A percentile compares a stretch with the other conserved stretches of the same genome.
These are phyloP conservation scores for Brachypterus glaber DNA, from an alignment of 2,888 invertebrate genomes.

Conservation along the genomic window DNA sequence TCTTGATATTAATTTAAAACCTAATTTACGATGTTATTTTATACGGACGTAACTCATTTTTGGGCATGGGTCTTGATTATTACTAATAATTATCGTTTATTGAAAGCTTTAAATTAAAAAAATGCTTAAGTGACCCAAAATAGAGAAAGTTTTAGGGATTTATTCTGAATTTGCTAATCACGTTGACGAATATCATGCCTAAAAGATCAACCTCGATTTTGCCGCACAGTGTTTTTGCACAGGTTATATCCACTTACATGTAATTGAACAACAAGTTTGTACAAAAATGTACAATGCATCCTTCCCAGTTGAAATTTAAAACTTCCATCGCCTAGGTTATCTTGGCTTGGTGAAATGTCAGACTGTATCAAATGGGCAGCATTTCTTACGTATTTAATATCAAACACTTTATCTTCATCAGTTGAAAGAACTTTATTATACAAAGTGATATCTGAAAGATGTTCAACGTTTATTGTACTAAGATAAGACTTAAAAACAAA, in stretches of 20 bases:
- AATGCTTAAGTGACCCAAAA: no score
- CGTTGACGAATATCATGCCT: no score
- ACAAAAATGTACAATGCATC: slow-evolving; percentile 60
- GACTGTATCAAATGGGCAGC: slow-evolving; percentile 47
- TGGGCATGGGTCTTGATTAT: no score
- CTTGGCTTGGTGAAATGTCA: slow-evolving; percentile 43
- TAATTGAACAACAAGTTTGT: slow-evolving; percentile 52
- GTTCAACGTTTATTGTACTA: slow-evolving; percentile 58
- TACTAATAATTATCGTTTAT: no score
- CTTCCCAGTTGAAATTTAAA: slow-evolving; percentile 60
- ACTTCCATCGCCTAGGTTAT: slow-evolving; percentile 56
- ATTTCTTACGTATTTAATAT: slow-evolving; percentile 66
- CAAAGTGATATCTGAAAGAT: slow-evolving; percentile 62
- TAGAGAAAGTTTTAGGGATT: no score
- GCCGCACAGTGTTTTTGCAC: no score
- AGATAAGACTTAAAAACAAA: slow-evolving; percentile 63
- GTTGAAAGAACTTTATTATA: slow-evolving; percentile 67
- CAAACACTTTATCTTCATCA: slow-evolving; percentile 72
- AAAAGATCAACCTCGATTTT: no score
- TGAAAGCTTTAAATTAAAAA: no score
- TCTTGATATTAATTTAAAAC: no score
- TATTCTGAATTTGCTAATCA: no score
- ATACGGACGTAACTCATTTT: no score
- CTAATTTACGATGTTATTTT: no score
- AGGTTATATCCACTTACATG: slow-evolving; percentile 49